Percentiles rank a stretch among this genome's conserved stretches.
Evolutionary conservation across 2,888 invertebrate genomes (phyloP).

Genomic region (Stenolophus ochropezus): DNA sequence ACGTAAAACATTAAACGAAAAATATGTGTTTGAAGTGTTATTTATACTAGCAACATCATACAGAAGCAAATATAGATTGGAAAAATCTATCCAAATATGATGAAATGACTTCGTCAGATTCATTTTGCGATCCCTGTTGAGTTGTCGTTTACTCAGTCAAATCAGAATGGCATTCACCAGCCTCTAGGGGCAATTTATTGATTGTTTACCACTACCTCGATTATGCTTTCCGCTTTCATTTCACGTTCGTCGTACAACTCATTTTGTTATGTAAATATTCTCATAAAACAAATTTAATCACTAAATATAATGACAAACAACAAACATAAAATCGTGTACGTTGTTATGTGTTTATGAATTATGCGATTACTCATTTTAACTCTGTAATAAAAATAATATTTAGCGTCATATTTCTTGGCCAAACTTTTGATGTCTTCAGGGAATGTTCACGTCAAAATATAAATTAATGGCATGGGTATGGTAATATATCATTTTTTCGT

Average conservation of each 20-base stretch:
- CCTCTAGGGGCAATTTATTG: conserved; percentile 31
- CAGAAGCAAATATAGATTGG: background rate
- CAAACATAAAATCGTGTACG: background rate
- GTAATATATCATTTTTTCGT: conserved; percentile 34
- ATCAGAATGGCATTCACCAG: conserved; percentile 5
- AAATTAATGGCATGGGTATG: background rate
- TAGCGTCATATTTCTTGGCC: conserved; percentile 22
- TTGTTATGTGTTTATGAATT: conserved; percentile 8
- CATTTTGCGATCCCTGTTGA: background rate
- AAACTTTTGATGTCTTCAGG: conserved; percentile 17
- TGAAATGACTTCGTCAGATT: background rate
- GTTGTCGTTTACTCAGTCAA: background rate
- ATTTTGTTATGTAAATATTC: conserved; percentile 44
- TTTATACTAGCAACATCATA: background rate
- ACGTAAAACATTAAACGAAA: no score
- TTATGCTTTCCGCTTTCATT: conserved; percentile 7
- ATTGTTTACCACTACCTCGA: conserved; percentile 26
- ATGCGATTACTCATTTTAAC: conserved; percentile 21
- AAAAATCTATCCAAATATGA: background rate
- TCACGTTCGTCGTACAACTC: conserved; percentile 31
- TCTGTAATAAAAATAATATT: conserved; percentile 22
- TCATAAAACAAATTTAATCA: conserved; percentile 44
- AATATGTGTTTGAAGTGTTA: background rate
- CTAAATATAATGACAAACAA: conserved; percentile 13
- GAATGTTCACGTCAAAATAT: conserved; percentile 32